These are phyloP conservation scores for Sylvia atricapilla DNA, from an alignment of 2,113 vertebrate species.

Conservation along the genomic window DNA sequence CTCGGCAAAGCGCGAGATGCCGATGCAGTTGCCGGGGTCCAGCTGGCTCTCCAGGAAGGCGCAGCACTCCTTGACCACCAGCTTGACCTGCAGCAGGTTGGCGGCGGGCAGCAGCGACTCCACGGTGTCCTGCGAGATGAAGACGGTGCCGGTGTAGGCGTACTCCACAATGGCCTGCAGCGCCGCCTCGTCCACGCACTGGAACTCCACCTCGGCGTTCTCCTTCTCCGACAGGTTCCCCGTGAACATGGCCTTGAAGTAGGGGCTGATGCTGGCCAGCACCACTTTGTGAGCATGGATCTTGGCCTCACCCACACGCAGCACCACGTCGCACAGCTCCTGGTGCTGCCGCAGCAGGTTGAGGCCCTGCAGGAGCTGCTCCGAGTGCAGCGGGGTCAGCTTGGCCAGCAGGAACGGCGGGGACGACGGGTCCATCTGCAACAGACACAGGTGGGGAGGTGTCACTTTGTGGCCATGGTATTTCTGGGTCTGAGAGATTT, in stretches of 20 bases:
- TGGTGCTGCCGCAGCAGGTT: constrained; percentile 95
- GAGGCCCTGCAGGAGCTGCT: constrained; percentile 95
- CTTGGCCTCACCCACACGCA: constrained; percentile 93
- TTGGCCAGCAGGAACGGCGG: constrained; percentile 97
- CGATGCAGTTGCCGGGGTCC: constrained; percentile 96
- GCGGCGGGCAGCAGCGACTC: constrained; percentile 95
- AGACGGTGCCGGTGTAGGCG: constrained; percentile 94
- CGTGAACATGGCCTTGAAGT: constrained; percentile 99
- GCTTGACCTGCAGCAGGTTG: constrained; percentile 96
- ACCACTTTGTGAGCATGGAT: constrained; percentile 97
- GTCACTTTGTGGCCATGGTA: fast-evolving
- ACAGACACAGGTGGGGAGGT: fast-evolving
- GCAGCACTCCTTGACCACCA: constrained; percentile 96
- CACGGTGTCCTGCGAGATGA: constrained; percentile 97
- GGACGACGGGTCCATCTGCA: constrained; percentile 94
- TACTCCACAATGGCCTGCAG: constrained; percentile 96
- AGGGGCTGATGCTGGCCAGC: constrained; percentile 96
- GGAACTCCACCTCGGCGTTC: constrained; percentile 95
- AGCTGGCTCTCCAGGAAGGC: constrained; percentile 95
- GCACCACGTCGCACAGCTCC: constrained; percentile 94
- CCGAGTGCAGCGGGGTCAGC: constrained; percentile 92
- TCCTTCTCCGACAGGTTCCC: constrained; percentile 96
- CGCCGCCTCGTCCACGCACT: constrained; percentile 91
- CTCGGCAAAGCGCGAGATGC: constrained; percentile 96
- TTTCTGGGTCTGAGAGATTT: no score